A percentile compares a stretch with the other conserved stretches of the same genome.
Evolutionary conservation across 2,797 vertebrate genomes (phyloP).

Genomic region (Sebastes itinus): DNA sequence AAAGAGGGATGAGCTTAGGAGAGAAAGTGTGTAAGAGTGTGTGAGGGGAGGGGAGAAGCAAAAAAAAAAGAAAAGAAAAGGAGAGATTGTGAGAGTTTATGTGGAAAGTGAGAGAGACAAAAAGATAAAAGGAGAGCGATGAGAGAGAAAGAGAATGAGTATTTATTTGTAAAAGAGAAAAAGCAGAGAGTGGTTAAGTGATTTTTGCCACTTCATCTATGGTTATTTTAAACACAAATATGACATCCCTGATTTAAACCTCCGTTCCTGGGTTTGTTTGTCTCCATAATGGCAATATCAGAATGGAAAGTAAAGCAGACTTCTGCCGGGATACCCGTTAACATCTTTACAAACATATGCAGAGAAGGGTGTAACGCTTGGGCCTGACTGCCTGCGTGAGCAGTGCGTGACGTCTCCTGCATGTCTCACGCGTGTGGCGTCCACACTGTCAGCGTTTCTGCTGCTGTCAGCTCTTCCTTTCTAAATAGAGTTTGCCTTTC

Average conservation of each 20-base stretch:
- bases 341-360: background rate
- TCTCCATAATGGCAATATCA: background rate
- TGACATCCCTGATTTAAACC: no score
- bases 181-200: background rate
- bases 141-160: background rate
- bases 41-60: background rate
- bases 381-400: no score
- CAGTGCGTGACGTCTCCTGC: no score
- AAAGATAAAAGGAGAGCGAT: background rate
- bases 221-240: background rate
- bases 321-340: background rate
- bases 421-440: no score
- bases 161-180: background rate
- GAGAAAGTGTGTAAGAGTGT: slow-evolving; percentile 13
- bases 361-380: no score
- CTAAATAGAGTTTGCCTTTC: no score
- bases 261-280: background rate
- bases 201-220: background rate
- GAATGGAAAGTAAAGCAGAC: background rate
- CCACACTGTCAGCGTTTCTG: no score
- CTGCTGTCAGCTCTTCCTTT: no score
- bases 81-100: background rate
- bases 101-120: slow-evolving; percentile 1
- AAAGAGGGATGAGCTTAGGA: slow-evolving; percentile 20
- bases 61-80: background rate